Evolutionary conservation across 2,113 vertebrate genomes (phyloP).

Genomic region (Ramphastos sulfuratus): DNA sequence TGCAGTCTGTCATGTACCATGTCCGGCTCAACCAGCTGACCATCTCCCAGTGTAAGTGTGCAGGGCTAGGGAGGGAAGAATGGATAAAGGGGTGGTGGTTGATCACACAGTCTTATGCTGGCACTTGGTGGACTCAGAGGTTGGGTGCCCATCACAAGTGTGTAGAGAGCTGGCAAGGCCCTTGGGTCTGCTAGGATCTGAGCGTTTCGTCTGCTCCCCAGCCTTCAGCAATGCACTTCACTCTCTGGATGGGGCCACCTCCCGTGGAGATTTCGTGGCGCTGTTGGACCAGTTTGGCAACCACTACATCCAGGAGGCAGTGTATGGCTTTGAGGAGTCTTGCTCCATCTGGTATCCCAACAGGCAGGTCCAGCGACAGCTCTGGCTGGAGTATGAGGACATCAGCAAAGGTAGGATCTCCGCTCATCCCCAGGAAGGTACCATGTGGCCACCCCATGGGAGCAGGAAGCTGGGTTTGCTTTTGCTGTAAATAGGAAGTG

Average conservation of each 20-base stretch:
- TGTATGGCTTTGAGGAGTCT: slow-evolving; percentile 96
- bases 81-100: background rate
- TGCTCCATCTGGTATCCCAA: slow-evolving; percentile 99
- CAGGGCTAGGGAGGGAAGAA: accelerated
- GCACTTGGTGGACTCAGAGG: background rate
- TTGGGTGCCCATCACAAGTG: accelerated
- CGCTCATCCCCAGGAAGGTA: accelerated
- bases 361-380: slow-evolving; percentile 93
- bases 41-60: slow-evolving; percentile 89
- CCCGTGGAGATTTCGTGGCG: slow-evolving; percentile 89
- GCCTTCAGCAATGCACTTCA: slow-evolving; percentile 93
- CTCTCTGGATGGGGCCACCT: slow-evolving; percentile 92
- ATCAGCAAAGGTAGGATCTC: slow-evolving; percentile 93
- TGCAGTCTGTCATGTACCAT: slow-evolving; percentile 91
- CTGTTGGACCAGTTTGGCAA: slow-evolving; percentile 96
- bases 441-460: background rate
- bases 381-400: slow-evolving; percentile 99
- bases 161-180: background rate
- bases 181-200: background rate
- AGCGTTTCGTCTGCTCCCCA: slow-evolving; percentile 34
- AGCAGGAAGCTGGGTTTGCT: background rate
- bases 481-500: background rate
- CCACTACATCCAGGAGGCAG: slow-evolving; percentile 96
- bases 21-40: slow-evolving; percentile 93
- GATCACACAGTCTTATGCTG: background rate